Conservation (phyloP, 2,113 vertebrate species). For the Abramis brama region DNA sequence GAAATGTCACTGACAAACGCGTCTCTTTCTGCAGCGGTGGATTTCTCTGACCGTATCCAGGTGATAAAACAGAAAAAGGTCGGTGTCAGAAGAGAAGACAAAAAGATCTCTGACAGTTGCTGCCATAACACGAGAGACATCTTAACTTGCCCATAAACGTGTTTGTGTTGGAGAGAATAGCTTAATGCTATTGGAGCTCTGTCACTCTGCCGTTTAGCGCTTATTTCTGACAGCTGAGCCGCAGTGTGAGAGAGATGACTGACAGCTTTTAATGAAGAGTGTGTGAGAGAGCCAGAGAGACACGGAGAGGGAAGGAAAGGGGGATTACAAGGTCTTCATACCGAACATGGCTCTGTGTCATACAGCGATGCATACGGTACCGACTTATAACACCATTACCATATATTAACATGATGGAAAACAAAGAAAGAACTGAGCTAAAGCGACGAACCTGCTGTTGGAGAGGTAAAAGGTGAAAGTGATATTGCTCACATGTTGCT, state of each 20-base stretch:
- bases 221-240: conserved; percentile 73
- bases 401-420: background rate
- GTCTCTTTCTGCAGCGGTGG: conserved; percentile 30
- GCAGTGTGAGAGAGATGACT: conserved; percentile 70
- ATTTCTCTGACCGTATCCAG: conserved; percentile 47
- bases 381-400: background rate
- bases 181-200: conserved; percentile 59
- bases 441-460: background rate
- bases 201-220: conserved; percentile 52
- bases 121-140: conserved; percentile 58
- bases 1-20: conserved; percentile 29
- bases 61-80: conserved; percentile 54
- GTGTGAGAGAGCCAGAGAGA: conserved; percentile 2
- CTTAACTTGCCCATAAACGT: conserved; percentile 54
- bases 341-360: conserved; percentile 1
- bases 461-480: background rate
- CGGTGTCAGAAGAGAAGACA: conserved; percentile 51
- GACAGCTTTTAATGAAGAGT: conserved; percentile 72
- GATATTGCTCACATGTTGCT: background rate
- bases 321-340: conserved; percentile 16
- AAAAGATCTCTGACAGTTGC: conserved; percentile 56
- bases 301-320: conserved; percentile 8
- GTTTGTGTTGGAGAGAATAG: conserved; percentile 59
- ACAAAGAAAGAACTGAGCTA: background rate
- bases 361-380: background rate